Evolutionary conservation across 2,113 vertebrate genomes (phyloP).

Genomic region (Raphicerus campestris): DNA sequence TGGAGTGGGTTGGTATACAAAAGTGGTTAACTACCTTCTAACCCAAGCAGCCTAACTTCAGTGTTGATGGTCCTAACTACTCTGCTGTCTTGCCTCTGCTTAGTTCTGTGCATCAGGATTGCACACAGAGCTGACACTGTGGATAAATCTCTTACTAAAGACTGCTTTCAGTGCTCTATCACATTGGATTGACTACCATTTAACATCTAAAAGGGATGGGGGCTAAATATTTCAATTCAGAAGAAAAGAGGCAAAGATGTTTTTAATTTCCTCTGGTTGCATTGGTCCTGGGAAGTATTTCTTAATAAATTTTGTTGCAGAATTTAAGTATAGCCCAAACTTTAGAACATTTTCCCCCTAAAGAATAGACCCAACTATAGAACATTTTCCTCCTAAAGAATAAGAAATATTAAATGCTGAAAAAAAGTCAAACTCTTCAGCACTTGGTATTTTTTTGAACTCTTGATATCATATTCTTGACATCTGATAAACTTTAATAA

Average conservation of each 20-base stretch:
- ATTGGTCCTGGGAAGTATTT: neutral
- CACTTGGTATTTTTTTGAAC: neutral
- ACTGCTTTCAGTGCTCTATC: slow-evolving; percentile 24
- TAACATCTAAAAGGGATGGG: slow-evolving; percentile 43
- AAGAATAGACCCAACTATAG: neutral
- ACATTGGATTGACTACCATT: slow-evolving; percentile 32
- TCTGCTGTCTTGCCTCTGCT: neutral
- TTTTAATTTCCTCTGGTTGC: slow-evolving; percentile 13
- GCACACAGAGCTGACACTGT: neutral
- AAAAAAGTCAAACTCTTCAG: neutral
- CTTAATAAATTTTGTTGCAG: neutral
- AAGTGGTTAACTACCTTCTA: neutral
- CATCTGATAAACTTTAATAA: neutral
- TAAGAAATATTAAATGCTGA: neutral
- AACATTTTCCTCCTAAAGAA: neutral
- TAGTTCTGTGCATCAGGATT: neutral
- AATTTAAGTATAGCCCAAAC: neutral
- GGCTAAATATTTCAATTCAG: slow-evolving; percentile 37
- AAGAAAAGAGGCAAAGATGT: slow-evolving; percentile 28
- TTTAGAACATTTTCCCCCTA: neutral
- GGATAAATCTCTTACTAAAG: neutral
- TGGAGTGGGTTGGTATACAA: neutral
- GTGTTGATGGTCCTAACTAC: neutral
- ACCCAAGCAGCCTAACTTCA: neutral
- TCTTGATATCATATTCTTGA: neutral